These are phyloP conservation scores for Alectura lathami DNA, from an alignment of 2,113 vertebrate genomes.

Conservation along the genomic window DNA sequence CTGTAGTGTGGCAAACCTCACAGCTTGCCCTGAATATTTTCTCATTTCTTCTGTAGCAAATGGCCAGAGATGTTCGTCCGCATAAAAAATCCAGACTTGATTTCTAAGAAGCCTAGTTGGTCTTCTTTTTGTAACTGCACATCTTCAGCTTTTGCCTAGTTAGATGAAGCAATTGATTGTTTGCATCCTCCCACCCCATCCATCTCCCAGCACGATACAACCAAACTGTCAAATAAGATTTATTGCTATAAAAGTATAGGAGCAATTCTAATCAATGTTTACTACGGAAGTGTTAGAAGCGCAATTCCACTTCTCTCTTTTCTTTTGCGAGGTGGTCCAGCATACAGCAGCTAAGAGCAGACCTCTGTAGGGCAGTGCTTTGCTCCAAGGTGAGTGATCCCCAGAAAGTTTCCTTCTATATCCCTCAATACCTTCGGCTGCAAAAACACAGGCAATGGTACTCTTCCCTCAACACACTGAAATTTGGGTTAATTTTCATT, in stretches of 20 bases:
- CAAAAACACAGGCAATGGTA: neutral
- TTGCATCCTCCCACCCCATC: slow-evolving; percentile 2
- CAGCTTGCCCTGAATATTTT: neutral
- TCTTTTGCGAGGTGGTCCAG: neutral
- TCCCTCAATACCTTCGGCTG: neutral
- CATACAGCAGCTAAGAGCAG: neutral
- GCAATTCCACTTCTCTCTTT: neutral
- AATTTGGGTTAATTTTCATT: neutral
- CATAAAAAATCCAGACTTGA: neutral
- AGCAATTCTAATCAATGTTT: neutral
- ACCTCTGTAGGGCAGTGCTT: neutral
- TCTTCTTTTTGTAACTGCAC: neutral
- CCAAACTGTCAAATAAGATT: slow-evolving; percentile 21
- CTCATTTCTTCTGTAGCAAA: neutral
- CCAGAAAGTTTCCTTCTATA: neutral
- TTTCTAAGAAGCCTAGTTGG: neutral
- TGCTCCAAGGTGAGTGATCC: neutral
- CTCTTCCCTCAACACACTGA: neutral
- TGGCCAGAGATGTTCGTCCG: neutral
- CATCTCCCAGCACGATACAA: neutral
- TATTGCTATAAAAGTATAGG: slow-evolving; percentile 10
- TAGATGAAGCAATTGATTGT: neutral
- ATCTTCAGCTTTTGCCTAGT: neutral
- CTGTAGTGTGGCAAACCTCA: fast-evolving
- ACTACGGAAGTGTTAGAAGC: neutral